Base-by-base conservation (phyloP, 1,140 invertebrate species). In the Lucilia cuprina region DNA sequence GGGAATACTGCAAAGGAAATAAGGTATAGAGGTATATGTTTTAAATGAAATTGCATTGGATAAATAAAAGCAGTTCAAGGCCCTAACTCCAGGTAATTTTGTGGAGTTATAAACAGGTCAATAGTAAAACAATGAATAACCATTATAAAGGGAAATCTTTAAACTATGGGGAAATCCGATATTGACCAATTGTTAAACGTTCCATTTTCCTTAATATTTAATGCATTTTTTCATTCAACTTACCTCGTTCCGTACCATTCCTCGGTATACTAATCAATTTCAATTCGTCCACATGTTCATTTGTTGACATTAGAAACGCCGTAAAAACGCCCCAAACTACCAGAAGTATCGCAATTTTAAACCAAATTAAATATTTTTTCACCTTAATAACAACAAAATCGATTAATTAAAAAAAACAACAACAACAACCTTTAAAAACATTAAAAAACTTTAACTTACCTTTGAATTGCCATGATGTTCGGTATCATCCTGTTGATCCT, bases 261-360 rank as follows among this genome's bases (percentile, higher is more conserved):
- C 90, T 90, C 17, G 93, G 92, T 75, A 96, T 91, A 25, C 93
- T 94, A 8, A 95, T 92, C 86, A 94, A 94, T 87, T 93, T 93
- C 74, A 92, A 90, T 9, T 92, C 88, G 74, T 93, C 91, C n/a
- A 93, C 91, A 86, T 93, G 94, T 85, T 95, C 95, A 83, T 92
- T 93, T 86, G 94, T 95, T 65, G 92, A 91, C 91, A 95, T 93
- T 80, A 96, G 92, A n/a, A 94, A 92, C n/a, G 92, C 87, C 84
- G 95, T 93, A 84, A 94, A 94, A 77, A 94, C 92, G 0, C 93
- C 85, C 94, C 93, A 94, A 55, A 92, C 92, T 17, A 89, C 88
- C 19, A 94, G 86, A 0, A 94, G 88, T 0, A 93, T 83, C 0
- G 90, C 87, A 85, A 92, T 91, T 86, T 92, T 92, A 12, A 91